Base-by-base conservation (phyloP, 2,797 vertebrate genomes). In the Spea hammondii region DNA sequence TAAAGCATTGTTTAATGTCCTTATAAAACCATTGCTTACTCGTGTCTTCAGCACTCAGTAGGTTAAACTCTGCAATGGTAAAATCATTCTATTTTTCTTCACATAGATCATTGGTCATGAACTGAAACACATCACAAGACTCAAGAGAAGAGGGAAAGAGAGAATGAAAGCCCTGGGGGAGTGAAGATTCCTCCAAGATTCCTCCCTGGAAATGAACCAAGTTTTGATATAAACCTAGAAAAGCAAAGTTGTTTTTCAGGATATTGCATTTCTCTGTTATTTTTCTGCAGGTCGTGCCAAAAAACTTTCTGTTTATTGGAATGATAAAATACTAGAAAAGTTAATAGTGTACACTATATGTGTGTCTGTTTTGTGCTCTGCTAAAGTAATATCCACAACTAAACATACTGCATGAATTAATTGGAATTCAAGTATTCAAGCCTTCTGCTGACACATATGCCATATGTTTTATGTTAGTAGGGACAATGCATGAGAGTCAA, bases 151-250 rank as follows among this genome's bases (percentile, higher is more conserved):
- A 76, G 48, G 72, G 69, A 46, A 77, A 53, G 54, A 65, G 60
- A 60, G 67, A 74, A 70, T 11, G 60, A 80, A 74, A 80, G 79
- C 79, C 32, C 73, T 67, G 68, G 64, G 79, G 79, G 79, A 80
- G 60, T 80, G 54, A 60, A 65, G 69, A 76, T 76, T 74, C 65
- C 78, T 79, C 8, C 44, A 74, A 74, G 78, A 79, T 74, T 80
- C 74, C 73, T 80, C 73, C 68, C 79, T 80, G 73, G 79, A 80
- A 80, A 76, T 76, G 68, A 80, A 80, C 79, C 79, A 80, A 80
- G 68, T 71, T 80, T 53, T 80, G 74, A 80, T 76, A 80, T 17
- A 80, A 80, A 80, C 79, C 68, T 80, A 76, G 51, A 80, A 72
- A 80, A 80, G 57, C 66, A 80, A 76, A 70, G 68, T 72, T 80